Evolutionary conservation across 2,888 invertebrate genomes (phyloP), one percentile per base, ranked within the genome.

Genomic region (Pachymerium ferrugineum): DNA sequence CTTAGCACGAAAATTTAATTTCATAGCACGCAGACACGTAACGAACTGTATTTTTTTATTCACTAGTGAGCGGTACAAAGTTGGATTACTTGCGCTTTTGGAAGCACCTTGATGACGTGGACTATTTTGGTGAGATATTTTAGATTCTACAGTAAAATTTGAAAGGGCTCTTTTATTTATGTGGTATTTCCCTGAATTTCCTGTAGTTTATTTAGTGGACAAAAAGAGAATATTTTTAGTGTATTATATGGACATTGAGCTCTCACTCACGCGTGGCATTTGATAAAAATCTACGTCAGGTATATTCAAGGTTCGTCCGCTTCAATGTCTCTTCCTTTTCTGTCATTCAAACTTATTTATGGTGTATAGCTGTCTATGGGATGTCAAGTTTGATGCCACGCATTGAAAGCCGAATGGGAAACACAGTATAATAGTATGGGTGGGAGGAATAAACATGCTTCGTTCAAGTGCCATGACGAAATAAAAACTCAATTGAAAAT

Each of bases 31-130:
- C 62, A 62, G 62, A 25, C 62, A 62, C 62, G 62, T 62, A 62
- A 62, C 62, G 62, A 62, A 62, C 62, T 62, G 62, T 62, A 62
- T 62, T 62, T 62, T 62, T 62, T 62, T 62, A 62, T 62, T 62
- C 28, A 62, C 62, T 62, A 62, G 62, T 62, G 62, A 62, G 62
- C 62, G 62, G 62, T 62, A 28, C 62, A 62, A 62, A 62, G 62
- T 62, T 62, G 62, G 62, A 62, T 62, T 62, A 62, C 62, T 62
- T 62, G 62, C 62, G 25, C 28, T 62, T 62, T 62, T 62, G 62
- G 62, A 62, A 62, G 28, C 62, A 62, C 62, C 62, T 62, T 28
- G 62, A 62, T 62, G 62, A 62, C 62, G 62, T 62, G 62, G 62
- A 62, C 62, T 62, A 62, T 62, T 62, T 62, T 62, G 62, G 62